These are phyloP conservation scores for Drosophila orosa DNA, from an alignment of 1,140 invertebrate species.

Conservation along the genomic window DNA sequence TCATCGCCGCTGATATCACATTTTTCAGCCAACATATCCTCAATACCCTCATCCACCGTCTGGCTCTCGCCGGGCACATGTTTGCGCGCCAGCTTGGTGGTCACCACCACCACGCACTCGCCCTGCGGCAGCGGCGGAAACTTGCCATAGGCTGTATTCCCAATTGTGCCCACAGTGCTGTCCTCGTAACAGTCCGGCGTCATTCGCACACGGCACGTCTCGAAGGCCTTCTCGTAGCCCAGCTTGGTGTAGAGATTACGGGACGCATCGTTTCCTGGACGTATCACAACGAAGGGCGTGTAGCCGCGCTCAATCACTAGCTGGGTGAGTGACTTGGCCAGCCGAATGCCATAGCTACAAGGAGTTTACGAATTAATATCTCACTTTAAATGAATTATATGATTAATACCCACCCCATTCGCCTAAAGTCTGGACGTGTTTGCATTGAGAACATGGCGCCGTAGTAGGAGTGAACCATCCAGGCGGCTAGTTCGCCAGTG, in stretches of 20 bases:
- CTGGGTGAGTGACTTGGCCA: constrained; percentile 88
- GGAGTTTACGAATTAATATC: background rate
- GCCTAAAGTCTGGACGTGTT: constrained; percentile 90
- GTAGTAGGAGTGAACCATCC: constrained; percentile 95
- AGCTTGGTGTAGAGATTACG: constrained; percentile 91
- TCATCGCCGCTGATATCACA: constrained; percentile 83
- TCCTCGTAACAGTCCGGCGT: constrained; percentile 85
- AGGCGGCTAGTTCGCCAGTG: constrained; percentile 89
- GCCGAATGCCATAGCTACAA: constrained; percentile 87
- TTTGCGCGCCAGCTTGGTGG: constrained; percentile 45
- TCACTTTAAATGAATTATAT: background rate
- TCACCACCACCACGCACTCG: constrained; percentile 60
- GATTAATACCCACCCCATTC: constrained; percentile 87
- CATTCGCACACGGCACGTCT: constrained; percentile 90
- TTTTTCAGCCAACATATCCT: constrained; percentile 84
- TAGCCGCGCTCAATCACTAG: constrained; percentile 90
- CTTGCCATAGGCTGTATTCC: constrained; percentile 70
- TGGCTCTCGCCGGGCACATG: constrained; percentile 71
- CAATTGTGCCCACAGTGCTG: constrained; percentile 72
- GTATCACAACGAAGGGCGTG: constrained; percentile 93
- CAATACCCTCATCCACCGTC: constrained; percentile 77
- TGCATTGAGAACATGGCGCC: constrained; percentile 96
- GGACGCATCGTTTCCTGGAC: constrained; percentile 93
- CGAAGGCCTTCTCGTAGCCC: constrained; percentile 90
- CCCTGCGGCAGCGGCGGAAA: constrained; percentile 73